Evolutionary conservation across 2,797 vertebrate genomes (phyloP).

Genomic region (Perodicticus potto): DNA sequence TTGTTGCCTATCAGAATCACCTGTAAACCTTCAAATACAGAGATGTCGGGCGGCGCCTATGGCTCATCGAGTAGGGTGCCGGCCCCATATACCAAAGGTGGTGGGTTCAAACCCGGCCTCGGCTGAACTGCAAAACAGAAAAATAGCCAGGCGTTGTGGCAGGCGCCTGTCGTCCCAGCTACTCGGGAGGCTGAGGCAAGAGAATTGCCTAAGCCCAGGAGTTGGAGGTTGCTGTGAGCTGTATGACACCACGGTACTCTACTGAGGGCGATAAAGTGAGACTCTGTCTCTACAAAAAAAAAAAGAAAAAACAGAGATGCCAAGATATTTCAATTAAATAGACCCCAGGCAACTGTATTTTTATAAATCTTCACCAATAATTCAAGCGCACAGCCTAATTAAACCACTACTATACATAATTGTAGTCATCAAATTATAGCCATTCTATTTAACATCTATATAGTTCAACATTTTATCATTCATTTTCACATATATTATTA

Average conservation of each 20-base stretch:
- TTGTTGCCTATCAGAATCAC: conserved; percentile 43
- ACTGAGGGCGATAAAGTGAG: too few species aligned
- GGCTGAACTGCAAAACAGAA: too few species aligned
- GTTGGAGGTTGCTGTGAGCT: too few species aligned
- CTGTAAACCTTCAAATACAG: conserved; percentile 53
- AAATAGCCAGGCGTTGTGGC: too few species aligned
- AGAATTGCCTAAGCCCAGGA: too few species aligned
- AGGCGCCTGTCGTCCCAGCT: too few species aligned
- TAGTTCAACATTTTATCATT: conserved; percentile 22
- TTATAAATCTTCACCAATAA: conserved; percentile 37
- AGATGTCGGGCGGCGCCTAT: neutral
- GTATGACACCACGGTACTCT: too few species aligned
- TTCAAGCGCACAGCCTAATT: conserved; percentile 60
- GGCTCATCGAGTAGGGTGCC: too few species aligned
- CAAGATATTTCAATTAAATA: conserved; percentile 26
- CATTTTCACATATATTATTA: conserved; percentile 50
- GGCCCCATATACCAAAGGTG: too few species aligned
- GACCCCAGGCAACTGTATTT: neutral
- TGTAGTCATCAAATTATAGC: conserved; percentile 39
- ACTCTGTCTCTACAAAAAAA: neutral
- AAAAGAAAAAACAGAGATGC: conserved; percentile 16
- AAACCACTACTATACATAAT: conserved; percentile 18
- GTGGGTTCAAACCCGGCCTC: too few species aligned
- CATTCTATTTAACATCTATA: conserved; percentile 37
- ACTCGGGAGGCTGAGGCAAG: too few species aligned